These are phyloP conservation scores for zebrafish (Danio rerio) DNA, from an alignment of 2,113 vertebrate species.

Conservation along the genomic window DNA sequence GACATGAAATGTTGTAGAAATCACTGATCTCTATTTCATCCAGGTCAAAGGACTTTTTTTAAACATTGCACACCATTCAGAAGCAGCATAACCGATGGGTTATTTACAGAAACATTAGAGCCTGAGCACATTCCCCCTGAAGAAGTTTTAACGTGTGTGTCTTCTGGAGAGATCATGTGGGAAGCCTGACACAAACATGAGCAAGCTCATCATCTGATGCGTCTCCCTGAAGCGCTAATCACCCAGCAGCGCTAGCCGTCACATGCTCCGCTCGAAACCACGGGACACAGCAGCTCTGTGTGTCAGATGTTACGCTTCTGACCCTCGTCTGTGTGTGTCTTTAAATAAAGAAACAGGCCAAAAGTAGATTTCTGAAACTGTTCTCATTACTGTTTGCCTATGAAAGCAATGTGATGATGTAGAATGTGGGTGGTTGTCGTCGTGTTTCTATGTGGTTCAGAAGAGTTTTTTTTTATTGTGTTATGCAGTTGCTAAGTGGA, in stretches of 20 bases:
- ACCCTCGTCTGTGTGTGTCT: background rate
- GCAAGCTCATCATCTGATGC: too few species aligned
- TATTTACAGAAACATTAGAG: too few species aligned
- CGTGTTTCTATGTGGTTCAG: background rate
- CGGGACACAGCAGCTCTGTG: conserved; percentile 2
- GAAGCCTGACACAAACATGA: too few species aligned
- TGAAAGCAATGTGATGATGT: background rate
- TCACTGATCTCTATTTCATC: too few species aligned
- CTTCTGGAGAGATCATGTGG: too few species aligned
- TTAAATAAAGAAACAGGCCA: too few species aligned
- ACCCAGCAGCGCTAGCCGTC: conserved; percentile 62
- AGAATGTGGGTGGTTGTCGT: background rate
- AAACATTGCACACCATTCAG: too few species aligned
- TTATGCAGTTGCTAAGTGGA: background rate
- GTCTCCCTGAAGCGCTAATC: conserved; percentile 17
- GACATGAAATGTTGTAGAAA: too few species aligned
- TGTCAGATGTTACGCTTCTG: background rate
- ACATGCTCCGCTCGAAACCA: conserved; percentile 63
- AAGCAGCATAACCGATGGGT: too few species aligned
- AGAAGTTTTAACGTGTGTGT: too few species aligned
- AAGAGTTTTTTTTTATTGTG: background rate
- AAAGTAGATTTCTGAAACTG: background rate
- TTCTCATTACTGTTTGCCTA: background rate
- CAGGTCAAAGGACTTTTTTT: too few species aligned
- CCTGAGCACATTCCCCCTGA: too few species aligned